A percentile compares a stretch with the other conserved stretches of the same genome.
phyloP scores from a whole-genome alignment of 1,140 invertebrate genomes.

The Rhyzopertha dominica region DNA sequence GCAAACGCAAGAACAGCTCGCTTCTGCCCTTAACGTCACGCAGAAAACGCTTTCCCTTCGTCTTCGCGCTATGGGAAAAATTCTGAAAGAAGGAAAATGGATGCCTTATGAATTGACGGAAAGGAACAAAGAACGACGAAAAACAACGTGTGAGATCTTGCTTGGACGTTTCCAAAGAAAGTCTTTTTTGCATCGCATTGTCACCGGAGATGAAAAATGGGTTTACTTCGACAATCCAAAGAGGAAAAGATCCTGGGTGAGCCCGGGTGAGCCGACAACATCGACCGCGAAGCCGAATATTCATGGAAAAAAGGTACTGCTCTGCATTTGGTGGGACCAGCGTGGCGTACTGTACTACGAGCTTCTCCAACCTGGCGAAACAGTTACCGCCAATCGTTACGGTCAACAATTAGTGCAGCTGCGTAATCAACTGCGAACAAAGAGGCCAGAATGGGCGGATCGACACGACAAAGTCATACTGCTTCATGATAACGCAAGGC shows the following conservation, averaged over 20 bases:
- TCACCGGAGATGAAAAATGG: constrained; percentile 22
- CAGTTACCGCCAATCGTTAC: constrained; percentile 24
- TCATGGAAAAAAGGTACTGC: constrained; percentile 21
- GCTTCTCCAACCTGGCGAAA: constrained; percentile 26
- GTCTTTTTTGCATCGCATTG: constrained; percentile 12
- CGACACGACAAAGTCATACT: constrained; percentile 20
- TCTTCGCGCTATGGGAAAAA: too few species aligned
- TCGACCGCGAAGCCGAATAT: constrained; percentile 21
- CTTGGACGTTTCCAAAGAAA: too few species aligned
- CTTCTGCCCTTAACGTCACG: too few species aligned
- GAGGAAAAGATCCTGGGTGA: constrained; percentile 24
- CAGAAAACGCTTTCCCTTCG: too few species aligned
- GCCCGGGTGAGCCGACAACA: constrained; percentile 24
- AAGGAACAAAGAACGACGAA: too few species aligned
- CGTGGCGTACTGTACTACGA: constrained; percentile 29
- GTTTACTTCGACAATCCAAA: constrained; percentile 22
- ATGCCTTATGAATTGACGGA: too few species aligned
- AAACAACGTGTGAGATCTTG: too few species aligned
- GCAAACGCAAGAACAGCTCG: too few species aligned
- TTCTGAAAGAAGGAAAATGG: too few species aligned
- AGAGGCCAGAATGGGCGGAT: constrained; percentile 11
- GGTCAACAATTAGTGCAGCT: constrained; percentile 25
- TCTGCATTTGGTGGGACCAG: constrained; percentile 29
- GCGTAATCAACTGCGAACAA: constrained; percentile 5
- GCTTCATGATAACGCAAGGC: constrained; percentile 21